A percentile compares a stretch with the other conserved stretches of the same genome.
These are phyloP conservation scores for Eurosta solidaginis DNA, from an alignment of 1,140 invertebrate genomes.

Conservation along the genomic window DNA sequence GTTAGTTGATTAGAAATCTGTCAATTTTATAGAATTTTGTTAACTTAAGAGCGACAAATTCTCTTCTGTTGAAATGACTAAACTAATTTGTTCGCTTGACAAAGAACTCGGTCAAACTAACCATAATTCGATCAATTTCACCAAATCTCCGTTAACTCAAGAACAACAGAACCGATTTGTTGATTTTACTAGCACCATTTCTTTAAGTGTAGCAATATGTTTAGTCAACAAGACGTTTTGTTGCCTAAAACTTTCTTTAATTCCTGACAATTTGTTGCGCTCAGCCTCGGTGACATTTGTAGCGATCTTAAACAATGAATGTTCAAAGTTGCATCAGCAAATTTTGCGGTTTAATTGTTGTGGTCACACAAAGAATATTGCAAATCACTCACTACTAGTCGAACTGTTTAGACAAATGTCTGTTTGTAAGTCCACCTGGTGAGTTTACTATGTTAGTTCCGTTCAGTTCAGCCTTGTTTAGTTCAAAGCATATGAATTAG, in stretches of 20 bases:
- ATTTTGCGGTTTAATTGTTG: background rate
- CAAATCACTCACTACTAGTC: background rate
- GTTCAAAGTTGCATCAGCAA: background rate
- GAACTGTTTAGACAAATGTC: background rate
- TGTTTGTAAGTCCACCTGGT: background rate
- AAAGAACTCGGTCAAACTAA: no score
- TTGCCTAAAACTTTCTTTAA: background rate
- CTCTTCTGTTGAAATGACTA: no score
- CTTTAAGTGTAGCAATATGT: background rate
- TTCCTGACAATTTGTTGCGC: background rate
- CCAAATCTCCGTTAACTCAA: no score
- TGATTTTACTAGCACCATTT: background rate
- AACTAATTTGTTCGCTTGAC: no score
- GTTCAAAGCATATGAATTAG: background rate
- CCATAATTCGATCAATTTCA: no score
- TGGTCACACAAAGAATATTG: background rate
- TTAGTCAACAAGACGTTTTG: background rate
- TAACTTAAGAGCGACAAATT: no score
- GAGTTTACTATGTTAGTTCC: constrained; percentile 41
- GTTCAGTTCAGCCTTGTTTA: constrained; percentile 28
- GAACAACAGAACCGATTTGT: no score
- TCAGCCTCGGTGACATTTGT: no score
- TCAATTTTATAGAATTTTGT: no score
- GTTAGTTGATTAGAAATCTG: no score
- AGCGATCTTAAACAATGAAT: no score